These are phyloP conservation scores for Anguilla megastoma DNA, from an alignment of 2,797 vertebrate genomes.

Conservation along the genomic window DNA sequence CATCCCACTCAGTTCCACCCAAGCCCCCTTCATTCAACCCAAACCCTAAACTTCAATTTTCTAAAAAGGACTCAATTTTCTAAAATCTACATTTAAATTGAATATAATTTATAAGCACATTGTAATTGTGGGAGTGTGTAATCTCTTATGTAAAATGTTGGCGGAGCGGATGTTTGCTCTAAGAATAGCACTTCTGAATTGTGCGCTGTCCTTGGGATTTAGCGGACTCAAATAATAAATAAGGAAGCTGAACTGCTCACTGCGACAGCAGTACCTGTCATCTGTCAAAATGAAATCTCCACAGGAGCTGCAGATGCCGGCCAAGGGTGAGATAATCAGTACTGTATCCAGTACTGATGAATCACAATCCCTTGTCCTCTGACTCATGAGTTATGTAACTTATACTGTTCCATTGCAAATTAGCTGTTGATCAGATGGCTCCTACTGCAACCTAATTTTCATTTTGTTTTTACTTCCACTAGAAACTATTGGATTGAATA, in stretches of 20 bases:
- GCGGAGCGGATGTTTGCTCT: background rate
- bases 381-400: slow-evolving; percentile 44
- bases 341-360: slow-evolving; percentile 31
- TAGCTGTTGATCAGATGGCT: slow-evolving; percentile 17
- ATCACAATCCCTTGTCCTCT: slow-evolving; percentile 36
- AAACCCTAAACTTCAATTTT: background rate
- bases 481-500: background rate
- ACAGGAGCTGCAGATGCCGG: slow-evolving; percentile 28
- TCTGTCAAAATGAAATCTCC: slow-evolving; percentile 12
- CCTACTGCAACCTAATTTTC: background rate
- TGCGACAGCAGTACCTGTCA: slow-evolving; percentile 32
- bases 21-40: background rate
- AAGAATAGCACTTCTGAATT: slow-evolving; percentile 21
- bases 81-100: background rate
- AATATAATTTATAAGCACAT: background rate
- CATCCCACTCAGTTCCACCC: background rate
- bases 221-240: slow-evolving; percentile 34
- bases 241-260: slow-evolving; percentile 29
- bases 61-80: background rate
- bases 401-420: slow-evolving; percentile 20
- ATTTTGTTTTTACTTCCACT: background rate
- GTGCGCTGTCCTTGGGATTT: slow-evolving; percentile 36
- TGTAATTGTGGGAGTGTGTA: background rate
- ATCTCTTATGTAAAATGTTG: background rate
- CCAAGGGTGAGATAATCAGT: slow-evolving; percentile 29